A percentile compares a stretch with the other conserved stretches of the same genome.
phyloP scores from a whole-genome alignment of 64 coral and sea anemone species.

The Actinia tenebrosa region DNA sequence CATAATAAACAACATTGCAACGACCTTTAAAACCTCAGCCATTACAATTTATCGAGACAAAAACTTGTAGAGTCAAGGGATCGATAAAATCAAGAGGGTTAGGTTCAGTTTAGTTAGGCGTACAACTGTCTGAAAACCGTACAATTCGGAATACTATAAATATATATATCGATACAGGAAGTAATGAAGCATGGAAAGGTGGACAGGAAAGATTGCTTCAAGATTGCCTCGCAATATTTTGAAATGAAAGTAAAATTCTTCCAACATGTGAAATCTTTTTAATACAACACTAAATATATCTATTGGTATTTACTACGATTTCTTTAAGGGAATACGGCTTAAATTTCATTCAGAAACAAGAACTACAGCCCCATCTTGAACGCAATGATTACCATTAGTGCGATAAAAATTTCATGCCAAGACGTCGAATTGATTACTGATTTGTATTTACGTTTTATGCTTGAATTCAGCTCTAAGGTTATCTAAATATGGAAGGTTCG shows the following conservation, averaged over 20 bases:
- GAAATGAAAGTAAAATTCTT: not conserved
- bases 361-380: not conserved
- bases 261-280: not conserved
- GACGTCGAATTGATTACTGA: not conserved
- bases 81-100: not conserved
- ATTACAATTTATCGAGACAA: not conserved
- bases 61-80: not conserved
- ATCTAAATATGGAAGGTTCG: not conserved
- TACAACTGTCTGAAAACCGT: not conserved
- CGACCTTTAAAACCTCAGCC: not conserved
- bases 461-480: not conserved
- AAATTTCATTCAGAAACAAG: not conserved
- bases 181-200: not conserved
- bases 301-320: not conserved
- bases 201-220: not conserved
- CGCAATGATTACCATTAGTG: not conserved
- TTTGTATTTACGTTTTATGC: not conserved
- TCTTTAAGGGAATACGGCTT: not conserved
- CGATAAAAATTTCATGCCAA: not conserved
- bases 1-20: not conserved
- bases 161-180: not conserved
- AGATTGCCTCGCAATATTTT: not conserved
- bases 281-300: not conserved
- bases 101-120: not conserved
- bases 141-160: not conserved